Evolutionary conservation across 2,797 vertebrate genomes (phyloP), one percentile per base, ranked within the genome.

Genomic region (Fringilla coelebs): DNA sequence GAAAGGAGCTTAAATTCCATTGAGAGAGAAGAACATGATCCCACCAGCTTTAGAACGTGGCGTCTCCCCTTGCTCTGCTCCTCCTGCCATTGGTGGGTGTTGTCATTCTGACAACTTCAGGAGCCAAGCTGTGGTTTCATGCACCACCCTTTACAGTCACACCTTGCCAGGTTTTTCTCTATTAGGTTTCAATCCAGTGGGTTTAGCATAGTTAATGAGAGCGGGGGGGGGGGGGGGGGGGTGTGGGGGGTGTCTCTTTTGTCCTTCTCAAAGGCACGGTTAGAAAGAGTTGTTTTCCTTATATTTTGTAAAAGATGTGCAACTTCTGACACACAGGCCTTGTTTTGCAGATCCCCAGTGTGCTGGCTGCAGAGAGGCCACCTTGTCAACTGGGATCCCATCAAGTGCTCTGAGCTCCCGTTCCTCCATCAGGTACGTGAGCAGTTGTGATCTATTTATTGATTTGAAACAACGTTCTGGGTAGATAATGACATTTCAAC

Each of bases 391-490:
- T 40, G 58, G 38, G 80, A 79, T 58, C 72, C 13, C 52, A 1
- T 51, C 66, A 11, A 29, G 79, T 57, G 16, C 72, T 57, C 45
- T 61, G 83, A 78, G 34, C 65, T 89, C 57, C 60, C 5, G 0
- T 52, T 83, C 61, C 81, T 58, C 41, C 70, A 46, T 67, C 92
- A 95, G 96, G 97, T 96, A 76, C 0, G 36, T 89, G 52, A 52
- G 28, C 45, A 58, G 24, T 40, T 83, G 34, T 24, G 45, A 38
- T 74, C 25, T 21, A 38, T 78, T 85, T 51, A 52, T 65, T 66
- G 75, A 60, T 72, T 70, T 77, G 46, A 48, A 92, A 32, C 67
- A 12, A 52, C 15, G 4, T 43, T 88, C 29, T 51, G n/a, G 43
- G 67, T n/a, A 26, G 18, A 34, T 89, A 75, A 89, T 74, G 76